Conservation (phyloP, 1,140 invertebrate genomes). For the Pararge aegeria region DNA sequence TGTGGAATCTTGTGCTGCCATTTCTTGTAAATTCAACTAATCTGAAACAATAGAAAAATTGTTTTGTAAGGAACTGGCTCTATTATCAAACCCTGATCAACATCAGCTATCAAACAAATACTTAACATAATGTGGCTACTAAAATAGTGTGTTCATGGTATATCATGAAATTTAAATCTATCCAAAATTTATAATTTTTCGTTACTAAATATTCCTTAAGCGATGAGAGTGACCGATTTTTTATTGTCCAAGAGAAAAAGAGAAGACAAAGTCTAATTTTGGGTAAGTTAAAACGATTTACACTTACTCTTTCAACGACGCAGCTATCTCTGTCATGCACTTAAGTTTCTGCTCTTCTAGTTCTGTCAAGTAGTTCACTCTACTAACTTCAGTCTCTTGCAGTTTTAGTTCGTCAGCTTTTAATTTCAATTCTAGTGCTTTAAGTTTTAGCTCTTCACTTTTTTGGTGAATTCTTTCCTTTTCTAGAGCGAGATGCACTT, state of each 20-base stretch:
- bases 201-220: too few relatives aligned
- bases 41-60: neutral
- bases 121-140: too few relatives aligned
- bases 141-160: too few relatives aligned
- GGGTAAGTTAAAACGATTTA: neutral
- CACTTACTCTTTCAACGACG: conserved; percentile 4
- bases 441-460: neutral
- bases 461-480: conserved; percentile 5
- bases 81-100: too few relatives aligned
- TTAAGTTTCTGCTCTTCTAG: conserved; percentile 3
- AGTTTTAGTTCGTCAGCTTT: conserved; percentile 1
- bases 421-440: neutral
- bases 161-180: too few relatives aligned
- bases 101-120: too few relatives aligned
- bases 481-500: neutral
- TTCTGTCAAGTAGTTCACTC: neutral
- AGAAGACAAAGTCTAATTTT: too few relatives aligned
- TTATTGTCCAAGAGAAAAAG: too few relatives aligned
- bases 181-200: too few relatives aligned
- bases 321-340: neutral
- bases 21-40: neutral
- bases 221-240: too few relatives aligned
- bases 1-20: neutral
- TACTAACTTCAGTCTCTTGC: neutral
- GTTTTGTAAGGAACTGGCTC: too few relatives aligned